phyloP scores from a whole-genome alignment of 2,113 vertebrate species.

The Ochotona curzoniae region DNA sequence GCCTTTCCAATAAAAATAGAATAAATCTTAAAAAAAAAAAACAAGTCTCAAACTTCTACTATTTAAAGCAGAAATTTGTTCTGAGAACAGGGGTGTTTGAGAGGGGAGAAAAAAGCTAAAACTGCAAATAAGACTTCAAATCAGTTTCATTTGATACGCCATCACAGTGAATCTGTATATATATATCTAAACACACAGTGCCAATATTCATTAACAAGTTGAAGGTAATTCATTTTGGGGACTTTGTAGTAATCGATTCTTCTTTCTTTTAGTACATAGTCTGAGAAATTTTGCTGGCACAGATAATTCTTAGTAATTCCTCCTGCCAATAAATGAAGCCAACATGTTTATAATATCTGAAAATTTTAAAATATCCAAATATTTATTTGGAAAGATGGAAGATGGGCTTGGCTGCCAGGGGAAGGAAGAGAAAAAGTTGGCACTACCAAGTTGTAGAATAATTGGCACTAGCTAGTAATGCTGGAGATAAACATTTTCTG shows the following conservation, averaged over 20 bases:
- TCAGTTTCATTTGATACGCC: conserved; percentile 15
- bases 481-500: neutral
- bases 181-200: neutral
- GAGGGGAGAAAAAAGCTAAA: neutral
- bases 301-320: neutral
- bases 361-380: neutral
- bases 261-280: neutral
- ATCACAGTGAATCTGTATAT: neutral
- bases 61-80: conserved; percentile 73
- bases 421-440: neutral
- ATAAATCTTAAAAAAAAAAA: too few species aligned
- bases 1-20: too few species aligned
- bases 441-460: neutral
- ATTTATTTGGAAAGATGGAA: neutral
- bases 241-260: neutral
- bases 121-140: conserved; percentile 69
- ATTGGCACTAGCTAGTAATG: neutral
- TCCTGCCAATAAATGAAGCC: neutral
- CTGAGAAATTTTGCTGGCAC: neutral
- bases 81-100: conserved; percentile 58
- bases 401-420: neutral
- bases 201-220: conserved; percentile 58
- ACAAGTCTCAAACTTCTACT: too few species aligned
- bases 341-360: neutral
- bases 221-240: neutral